These are phyloP conservation scores for Tiliacea citrago DNA, from an alignment of 2,888 invertebrate genomes.

Conservation along the genomic window DNA sequence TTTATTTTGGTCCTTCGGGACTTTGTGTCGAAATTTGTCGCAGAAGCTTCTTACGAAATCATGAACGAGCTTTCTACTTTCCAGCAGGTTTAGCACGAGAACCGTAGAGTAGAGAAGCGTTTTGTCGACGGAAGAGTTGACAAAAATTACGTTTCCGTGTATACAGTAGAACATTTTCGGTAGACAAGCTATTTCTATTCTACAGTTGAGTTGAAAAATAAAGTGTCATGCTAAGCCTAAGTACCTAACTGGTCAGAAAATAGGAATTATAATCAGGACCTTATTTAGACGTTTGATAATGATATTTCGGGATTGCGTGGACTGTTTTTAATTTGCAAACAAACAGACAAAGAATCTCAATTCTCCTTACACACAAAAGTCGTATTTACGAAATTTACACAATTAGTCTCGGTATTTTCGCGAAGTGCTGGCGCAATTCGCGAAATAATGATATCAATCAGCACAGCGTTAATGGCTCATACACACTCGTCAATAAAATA, in stretches of 20 bases:
- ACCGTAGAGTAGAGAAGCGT: no score
- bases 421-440: slow-evolving; percentile 58
- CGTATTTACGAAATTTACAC: slow-evolving; percentile 55
- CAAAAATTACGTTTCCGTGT: no score
- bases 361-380: slow-evolving; percentile 11
- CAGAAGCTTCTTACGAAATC: not conserved
- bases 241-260: no score
- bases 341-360: not conserved
- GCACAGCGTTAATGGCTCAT: slow-evolving; percentile 38
- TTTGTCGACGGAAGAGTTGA: no score
- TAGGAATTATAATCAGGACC: no score
- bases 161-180: no score
- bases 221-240: no score
- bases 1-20: not conserved
- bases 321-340: not conserved
- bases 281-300: not conserved
- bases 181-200: no score
- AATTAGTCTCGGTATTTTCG: slow-evolving; percentile 66
- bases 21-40: no score
- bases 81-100: no score
- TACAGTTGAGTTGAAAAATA: no score
- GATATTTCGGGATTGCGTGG: not conserved
- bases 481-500: slow-evolving; percentile 47
- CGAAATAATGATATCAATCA: slow-evolving; percentile 63
- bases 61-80: not conserved